Evolutionary conservation across 2,888 invertebrate genomes (phyloP), one percentile per base, ranked within the genome.

Genomic region (Netelia melanura): DNA sequence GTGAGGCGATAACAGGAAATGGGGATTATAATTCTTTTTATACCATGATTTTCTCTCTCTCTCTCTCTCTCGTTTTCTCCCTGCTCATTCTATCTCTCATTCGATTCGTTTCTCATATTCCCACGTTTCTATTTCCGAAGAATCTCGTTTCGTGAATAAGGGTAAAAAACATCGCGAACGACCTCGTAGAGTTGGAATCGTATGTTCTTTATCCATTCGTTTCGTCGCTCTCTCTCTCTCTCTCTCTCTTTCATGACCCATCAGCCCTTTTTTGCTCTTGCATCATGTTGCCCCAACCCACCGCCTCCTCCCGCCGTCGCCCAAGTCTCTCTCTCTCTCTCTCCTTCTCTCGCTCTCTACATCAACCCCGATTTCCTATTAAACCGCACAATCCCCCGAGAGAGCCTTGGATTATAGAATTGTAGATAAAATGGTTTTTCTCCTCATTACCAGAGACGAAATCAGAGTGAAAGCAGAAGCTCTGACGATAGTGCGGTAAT

Each of bases 351-450:
- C 81, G 75, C 61, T 81, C 52, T 75, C 76, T 76, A 70, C 72
- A 64, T 76, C 58, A 71, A 38, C 48, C 52, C 30, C 52, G 30
- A 71, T 52, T 79, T 79, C 72, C 78, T 79, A 86, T 86, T 81
- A 86, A 79, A 83, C 76, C 81, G 56, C 84, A 84, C 81, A 81
- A 81, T 82, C 52, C 85, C 61, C 84, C 81, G 65, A 65, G 44
- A 70, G 70, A 70, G 67, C 78, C 62, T 54, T 43, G 84, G 84
- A 84, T 86, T 84, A 86, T 86, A 80, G 84, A 84, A 84, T 86
- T 82, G 67, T 74, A 76, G 84, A 79, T 84, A 80, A 86, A 86
- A 86, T 84, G 68, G 67, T 72, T 82, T 79, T 86, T 86, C 76
- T 84, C 82, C 72, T 82, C 76, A 82, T 84, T 82, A 84, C 81